Evolutionary conservation across 2,113 vertebrate genomes (phyloP).

Genomic region (Otocyon megalotis): DNA sequence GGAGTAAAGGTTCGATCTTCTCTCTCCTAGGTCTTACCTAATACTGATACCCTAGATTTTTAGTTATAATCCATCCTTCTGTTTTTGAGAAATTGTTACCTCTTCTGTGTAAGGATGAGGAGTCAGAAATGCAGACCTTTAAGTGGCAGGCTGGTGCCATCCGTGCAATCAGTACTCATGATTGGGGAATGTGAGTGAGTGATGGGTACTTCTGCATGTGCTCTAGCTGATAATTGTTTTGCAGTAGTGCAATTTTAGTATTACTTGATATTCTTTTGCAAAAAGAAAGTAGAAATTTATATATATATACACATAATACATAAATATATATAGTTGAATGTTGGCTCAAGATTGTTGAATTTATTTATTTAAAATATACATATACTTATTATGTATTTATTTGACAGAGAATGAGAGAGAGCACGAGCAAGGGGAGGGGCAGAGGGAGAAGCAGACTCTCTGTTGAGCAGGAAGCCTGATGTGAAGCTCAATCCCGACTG

Average conservation of each 20-base stretch:
- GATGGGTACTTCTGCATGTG: not conserved
- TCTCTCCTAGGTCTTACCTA: not conserved
- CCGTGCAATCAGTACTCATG: not conserved
- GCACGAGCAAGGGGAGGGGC: too few relatives aligned
- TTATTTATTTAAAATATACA: too few relatives aligned
- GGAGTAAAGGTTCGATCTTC: not conserved
- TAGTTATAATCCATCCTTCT: conserved; percentile 5
- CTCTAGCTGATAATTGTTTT: not conserved
- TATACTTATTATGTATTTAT: too few relatives aligned
- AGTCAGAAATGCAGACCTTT: conserved; percentile 5
- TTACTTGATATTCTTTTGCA: not conserved
- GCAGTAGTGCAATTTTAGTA: not conserved
- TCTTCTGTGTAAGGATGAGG: not conserved
- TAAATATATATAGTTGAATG: not conserved
- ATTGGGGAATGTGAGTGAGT: not conserved
- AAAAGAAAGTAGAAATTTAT: conserved; percentile 29
- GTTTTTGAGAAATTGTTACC: conserved; percentile 29
- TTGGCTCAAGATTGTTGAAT: not conserved
- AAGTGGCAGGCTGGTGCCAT: not conserved
- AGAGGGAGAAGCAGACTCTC: too few relatives aligned
- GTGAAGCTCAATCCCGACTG: too few relatives aligned
- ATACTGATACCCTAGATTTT: not conserved
- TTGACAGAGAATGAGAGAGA: too few relatives aligned
- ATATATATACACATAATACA: not conserved
- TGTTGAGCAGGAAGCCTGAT: too few relatives aligned